These are phyloP conservation scores for Galerucella pusilla DNA, from an alignment of 2,888 invertebrate genomes.

Conservation along the genomic window DNA sequence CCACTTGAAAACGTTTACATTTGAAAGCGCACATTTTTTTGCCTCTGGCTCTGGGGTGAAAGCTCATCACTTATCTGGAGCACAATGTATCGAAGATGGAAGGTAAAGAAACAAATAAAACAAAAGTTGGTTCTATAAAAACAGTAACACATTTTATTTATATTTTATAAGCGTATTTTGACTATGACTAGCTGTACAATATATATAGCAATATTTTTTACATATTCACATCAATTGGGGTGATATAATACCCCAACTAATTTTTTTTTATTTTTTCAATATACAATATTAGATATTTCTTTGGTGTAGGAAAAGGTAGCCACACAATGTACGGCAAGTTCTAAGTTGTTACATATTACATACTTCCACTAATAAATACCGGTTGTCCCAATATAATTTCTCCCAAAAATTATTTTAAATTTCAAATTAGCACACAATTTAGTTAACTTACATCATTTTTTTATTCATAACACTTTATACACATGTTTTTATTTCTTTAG, in stretches of 20 bases:
- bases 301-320: slow-evolving; percentile 64
- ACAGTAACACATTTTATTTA: slow-evolving; percentile 66
- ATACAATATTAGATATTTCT: slow-evolving; percentile 65
- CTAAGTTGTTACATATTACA: slow-evolving; percentile 6
- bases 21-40: no score
- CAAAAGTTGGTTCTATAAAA: slow-evolving; percentile 65
- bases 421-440: no score
- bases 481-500: no score
- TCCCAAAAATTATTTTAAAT: no score
- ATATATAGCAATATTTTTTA: slow-evolving; percentile 64
- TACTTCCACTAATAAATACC: not conserved
- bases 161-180: slow-evolving; percentile 66
- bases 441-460: no score
- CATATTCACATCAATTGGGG: slow-evolving; percentile 61
- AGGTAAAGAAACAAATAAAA: slow-evolving; percentile 56
- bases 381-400: no score
- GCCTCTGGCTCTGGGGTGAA: no score
- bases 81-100: not conserved
- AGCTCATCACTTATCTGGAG: not conserved
- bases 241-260: slow-evolving; percentile 47
- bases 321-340: slow-evolving; percentile 44
- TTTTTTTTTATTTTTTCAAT: slow-evolving; percentile 58
- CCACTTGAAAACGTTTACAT: no score
- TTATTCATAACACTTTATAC: no score
- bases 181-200: slow-evolving; percentile 68